Evolutionary conservation across 2,888 invertebrate genomes (phyloP).

Genomic region (Lepidocyrtoides sp.): DNA sequence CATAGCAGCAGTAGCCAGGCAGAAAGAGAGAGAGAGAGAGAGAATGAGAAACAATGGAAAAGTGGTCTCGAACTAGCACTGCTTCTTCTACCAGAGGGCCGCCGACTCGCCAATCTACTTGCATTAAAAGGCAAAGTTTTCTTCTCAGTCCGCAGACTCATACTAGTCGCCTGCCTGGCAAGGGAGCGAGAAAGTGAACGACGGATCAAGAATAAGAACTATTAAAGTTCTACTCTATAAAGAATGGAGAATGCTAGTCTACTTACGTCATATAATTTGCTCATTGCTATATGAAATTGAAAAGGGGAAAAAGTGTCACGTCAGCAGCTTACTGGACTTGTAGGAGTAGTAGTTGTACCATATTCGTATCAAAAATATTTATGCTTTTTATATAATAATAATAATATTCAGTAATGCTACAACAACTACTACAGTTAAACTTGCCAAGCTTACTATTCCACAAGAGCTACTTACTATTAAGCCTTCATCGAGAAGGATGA

Average conservation of each 20-base stretch:
- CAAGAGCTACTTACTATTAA: not conserved
- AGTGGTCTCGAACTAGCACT: not conserved
- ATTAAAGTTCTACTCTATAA: no score
- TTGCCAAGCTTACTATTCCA: not conserved
- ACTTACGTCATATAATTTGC: no score
- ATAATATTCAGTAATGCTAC: not conserved
- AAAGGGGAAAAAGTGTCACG: constrained; percentile 28
- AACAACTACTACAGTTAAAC: not conserved
- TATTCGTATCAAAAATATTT: no score
- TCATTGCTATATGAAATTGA: constrained; percentile 1
- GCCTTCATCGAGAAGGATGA: not conserved
- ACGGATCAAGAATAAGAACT: not conserved
- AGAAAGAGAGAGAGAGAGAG: not conserved
- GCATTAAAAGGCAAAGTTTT: not conserved
- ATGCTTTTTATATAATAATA: not conserved
- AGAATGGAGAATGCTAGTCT: no score
- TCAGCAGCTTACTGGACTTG: constrained; percentile 23
- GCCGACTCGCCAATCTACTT: not conserved
- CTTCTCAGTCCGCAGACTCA: not conserved
- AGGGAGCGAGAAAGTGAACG: not conserved
- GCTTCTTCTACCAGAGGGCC: not conserved
- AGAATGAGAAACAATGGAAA: not conserved
- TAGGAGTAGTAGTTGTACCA: no score
- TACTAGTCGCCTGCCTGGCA: not conserved
- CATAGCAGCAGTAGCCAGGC: not conserved